Evolutionary conservation across 2,797 vertebrate genomes (phyloP).

Genomic region (Girardinus metallicus): DNA sequence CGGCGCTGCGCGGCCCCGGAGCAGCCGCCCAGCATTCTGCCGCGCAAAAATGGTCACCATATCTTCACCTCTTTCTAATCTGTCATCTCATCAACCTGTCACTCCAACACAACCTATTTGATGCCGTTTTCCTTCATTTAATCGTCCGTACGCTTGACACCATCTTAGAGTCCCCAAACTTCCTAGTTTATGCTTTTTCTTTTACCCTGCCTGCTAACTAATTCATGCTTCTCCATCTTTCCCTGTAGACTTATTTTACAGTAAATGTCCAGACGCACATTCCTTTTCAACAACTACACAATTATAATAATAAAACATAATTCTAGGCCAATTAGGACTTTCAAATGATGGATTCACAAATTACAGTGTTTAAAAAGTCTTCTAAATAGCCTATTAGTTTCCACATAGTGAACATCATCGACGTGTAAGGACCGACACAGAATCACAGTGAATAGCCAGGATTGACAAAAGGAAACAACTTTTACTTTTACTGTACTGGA

Average conservation of each 20-base stretch:
- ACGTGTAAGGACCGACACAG: background rate
- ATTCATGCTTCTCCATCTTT: constrained; percentile 26
- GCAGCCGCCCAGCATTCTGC: constrained; percentile 47
- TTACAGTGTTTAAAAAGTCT: background rate
- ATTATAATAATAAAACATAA: background rate
- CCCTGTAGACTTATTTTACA: background rate
- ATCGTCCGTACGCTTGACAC: background rate
- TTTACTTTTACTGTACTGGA: background rate
- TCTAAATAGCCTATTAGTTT: background rate
- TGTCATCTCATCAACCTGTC: constrained; percentile 32
- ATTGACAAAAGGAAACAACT: background rate
- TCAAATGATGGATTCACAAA: background rate
- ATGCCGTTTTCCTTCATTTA: constrained; percentile 40
- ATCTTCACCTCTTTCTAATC: constrained; percentile 51
- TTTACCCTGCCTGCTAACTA: background rate
- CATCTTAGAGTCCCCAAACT: constrained; percentile 31
- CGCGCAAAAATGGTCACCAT: constrained; percentile 37
- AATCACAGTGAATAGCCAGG: background rate
- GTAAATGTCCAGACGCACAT: background rate
- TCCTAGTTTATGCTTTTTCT: constrained; percentile 18
- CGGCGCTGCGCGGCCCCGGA: constrained; percentile 45
- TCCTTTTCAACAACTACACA: background rate
- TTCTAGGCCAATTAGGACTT: background rate
- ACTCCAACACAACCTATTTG: constrained; percentile 35
- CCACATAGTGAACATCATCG: background rate